phyloP scores from a whole-genome alignment of 2,113 vertebrate species.

The Dryoscopus gambensis region DNA sequence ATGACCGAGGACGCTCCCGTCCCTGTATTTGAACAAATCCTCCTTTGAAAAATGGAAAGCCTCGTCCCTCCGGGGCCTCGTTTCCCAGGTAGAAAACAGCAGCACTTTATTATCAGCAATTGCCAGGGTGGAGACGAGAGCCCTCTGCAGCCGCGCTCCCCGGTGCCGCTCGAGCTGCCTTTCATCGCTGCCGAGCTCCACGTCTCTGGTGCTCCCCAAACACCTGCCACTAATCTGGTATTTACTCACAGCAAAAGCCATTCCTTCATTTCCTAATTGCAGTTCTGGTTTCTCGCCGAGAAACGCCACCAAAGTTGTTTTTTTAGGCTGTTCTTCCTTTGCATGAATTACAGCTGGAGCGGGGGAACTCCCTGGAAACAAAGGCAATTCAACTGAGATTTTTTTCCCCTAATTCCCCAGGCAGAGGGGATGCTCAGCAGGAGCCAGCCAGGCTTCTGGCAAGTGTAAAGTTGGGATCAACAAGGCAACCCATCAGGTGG shows the following conservation, averaged over 20 bases:
- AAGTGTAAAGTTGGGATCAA: background rate
- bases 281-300: background rate
- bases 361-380: background rate
- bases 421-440: background rate
- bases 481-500: background rate
- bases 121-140: background rate
- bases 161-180: background rate
- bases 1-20: background rate
- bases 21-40: background rate
- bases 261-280: background rate
- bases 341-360: background rate
- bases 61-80: background rate
- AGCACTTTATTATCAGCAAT: background rate
- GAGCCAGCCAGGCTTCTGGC: background rate
- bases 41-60: background rate
- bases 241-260: background rate
- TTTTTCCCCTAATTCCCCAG: background rate
- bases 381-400: background rate
- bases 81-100: slow-evolving; percentile 5
- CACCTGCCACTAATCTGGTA: background rate
- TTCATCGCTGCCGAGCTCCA: background rate
- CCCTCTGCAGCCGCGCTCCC: background rate
- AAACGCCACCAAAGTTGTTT: background rate
- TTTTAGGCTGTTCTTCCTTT: background rate
- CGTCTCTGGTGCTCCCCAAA: background rate